Evolutionary conservation across 1,140 invertebrate genomes (phyloP), one percentile per base, ranked within the genome.

Genomic region (Galendromus occidentalis): DNA sequence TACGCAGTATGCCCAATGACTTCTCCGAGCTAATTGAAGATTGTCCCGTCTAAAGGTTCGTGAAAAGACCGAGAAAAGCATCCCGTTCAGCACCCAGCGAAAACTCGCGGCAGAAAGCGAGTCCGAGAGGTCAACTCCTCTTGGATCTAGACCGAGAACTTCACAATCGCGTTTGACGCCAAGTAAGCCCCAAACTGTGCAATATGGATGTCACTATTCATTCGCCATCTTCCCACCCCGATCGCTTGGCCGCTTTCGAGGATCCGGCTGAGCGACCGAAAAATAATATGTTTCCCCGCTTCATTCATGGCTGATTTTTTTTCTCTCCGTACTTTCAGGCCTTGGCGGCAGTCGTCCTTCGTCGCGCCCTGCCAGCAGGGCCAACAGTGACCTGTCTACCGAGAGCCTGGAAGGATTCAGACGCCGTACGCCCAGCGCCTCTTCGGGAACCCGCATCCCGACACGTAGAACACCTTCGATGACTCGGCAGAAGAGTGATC

Each of bases 361-460:
- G 28, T 76, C 74, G 64, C 90, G 91, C 75, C 88, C 90, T 70
- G 86, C 89, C 22, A 93, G 90, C 73, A 83, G 91, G 72, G 87
- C 92, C 72, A 90, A 89, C 67, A 95, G 91, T 39, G 91, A 88
- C 71, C 81, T 91, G 51, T 91, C 88, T 22, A 78, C 93, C 65
- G 88, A 93, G 73, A 72, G 72, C 22, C 71, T 72, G 66, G 77
- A 79, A 63, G 71, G 70, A 22, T 69, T 64, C 33, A 42, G 68
- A 12, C 68, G 66, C 30, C n/a, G 65, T 33, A 18, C 51, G 14
- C 51, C 51, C 25, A 59, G 51, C 51, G 51, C 51, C 22, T 59
- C 51, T 29, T 59, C 51, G 51, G 51, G 51, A 25, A 59, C 51
- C 20, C 51, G 51, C 51, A 59, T 59, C 22, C 51, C 51, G 51